Percentiles rank a stretch among this genome's conserved stretches.
phyloP scores from a whole-genome alignment of 1,140 invertebrate genomes.

The Stratiolaelaps scimitus region DNA sequence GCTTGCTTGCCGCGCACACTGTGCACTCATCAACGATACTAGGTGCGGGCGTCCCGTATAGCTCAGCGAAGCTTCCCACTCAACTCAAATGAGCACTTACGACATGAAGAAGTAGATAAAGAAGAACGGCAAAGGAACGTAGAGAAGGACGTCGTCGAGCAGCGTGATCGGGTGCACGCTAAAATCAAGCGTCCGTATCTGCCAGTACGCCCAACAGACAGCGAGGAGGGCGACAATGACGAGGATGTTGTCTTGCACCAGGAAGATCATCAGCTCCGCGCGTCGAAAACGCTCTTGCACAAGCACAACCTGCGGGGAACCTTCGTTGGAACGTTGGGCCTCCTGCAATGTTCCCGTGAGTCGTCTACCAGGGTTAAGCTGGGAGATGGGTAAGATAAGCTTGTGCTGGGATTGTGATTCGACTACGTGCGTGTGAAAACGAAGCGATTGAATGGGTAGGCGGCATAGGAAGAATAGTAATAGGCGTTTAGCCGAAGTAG shows the following conservation, averaged over 20 bases:
- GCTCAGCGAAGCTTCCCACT: too few species aligned
- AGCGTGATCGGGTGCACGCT: slow-evolving; percentile 52
- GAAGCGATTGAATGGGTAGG: too few species aligned
- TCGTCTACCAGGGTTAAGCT: slow-evolving; percentile 24
- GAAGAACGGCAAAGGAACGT: slow-evolving; percentile 58
- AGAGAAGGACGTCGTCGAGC: slow-evolving; percentile 56
- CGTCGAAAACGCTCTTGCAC: slow-evolving; percentile 20
- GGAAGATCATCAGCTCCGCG: slow-evolving; percentile 26
- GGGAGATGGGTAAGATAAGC: slow-evolving; percentile 19
- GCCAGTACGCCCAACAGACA: slow-evolving; percentile 41
- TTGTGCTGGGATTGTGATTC: not conserved
- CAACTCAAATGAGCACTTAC: slow-evolving; percentile 29
- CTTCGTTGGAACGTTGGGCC: slow-evolving; percentile 27
- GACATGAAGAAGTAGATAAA: slow-evolving; percentile 55
- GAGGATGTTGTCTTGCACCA: slow-evolving; percentile 40
- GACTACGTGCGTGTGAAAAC: too few species aligned
- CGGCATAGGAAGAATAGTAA: too few species aligned
- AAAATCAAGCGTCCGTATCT: slow-evolving; percentile 51
- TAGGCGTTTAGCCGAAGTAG: too few species aligned
- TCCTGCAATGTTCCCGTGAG: slow-evolving; percentile 27
- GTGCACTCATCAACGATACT: too few species aligned
- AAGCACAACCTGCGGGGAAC: slow-evolving; percentile 25
- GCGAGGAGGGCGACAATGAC: slow-evolving; percentile 47
- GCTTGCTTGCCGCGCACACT: too few species aligned
- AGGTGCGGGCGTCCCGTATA: too few species aligned